Evolutionary conservation across 35 echinoderm and acorn worm species (phyloP).

Genomic region (Ophioderma brevispina): DNA sequence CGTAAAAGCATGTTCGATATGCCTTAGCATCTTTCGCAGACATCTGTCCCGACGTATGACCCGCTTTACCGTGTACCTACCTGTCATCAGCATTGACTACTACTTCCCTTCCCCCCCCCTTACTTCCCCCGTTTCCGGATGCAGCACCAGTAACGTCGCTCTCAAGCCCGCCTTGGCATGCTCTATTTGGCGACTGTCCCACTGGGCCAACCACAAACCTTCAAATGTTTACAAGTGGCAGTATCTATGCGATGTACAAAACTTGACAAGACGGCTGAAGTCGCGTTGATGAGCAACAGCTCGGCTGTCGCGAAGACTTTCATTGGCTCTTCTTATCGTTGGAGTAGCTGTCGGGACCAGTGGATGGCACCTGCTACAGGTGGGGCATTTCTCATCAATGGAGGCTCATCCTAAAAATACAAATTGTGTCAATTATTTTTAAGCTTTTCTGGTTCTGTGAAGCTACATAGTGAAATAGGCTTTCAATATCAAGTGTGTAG

Average conservation of each 20-base stretch:
- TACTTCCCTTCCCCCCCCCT: too few relatives aligned
- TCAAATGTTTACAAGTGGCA: slow-evolving; percentile 96
- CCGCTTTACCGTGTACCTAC: too few relatives aligned
- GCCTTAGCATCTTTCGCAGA: too few relatives aligned
- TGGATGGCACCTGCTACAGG: slow-evolving; percentile 89
- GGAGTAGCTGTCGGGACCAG: slow-evolving; percentile 96
- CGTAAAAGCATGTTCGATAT: too few relatives aligned
- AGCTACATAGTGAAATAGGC: too few relatives aligned
- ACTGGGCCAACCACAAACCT: slow-evolving; percentile 94
- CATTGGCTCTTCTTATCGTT: slow-evolving; percentile 98
- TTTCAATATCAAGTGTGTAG: too few relatives aligned
- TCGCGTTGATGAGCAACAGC: slow-evolving; percentile 82
- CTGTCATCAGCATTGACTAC: slow-evolving; percentile 98
- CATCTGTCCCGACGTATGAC: too few relatives aligned
- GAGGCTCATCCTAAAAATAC: slow-evolving; percentile 79
- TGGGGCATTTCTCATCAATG: slow-evolving; percentile 75
- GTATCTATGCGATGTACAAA: slow-evolving; percentile 96
- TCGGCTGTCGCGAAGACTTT: slow-evolving; percentile 91
- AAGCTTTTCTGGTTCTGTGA: too few relatives aligned
- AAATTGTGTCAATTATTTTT: not conserved
- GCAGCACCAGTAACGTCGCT: slow-evolving; percentile 70
- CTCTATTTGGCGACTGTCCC: slow-evolving; percentile 86
- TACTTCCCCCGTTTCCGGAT: slow-evolving; percentile 83
- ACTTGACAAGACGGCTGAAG: slow-evolving; percentile 88
- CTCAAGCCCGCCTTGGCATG: slow-evolving; percentile 87